These are phyloP conservation scores for Trichopoda pennipes DNA, from an alignment of 2,888 invertebrate genomes.

Conservation along the genomic window DNA sequence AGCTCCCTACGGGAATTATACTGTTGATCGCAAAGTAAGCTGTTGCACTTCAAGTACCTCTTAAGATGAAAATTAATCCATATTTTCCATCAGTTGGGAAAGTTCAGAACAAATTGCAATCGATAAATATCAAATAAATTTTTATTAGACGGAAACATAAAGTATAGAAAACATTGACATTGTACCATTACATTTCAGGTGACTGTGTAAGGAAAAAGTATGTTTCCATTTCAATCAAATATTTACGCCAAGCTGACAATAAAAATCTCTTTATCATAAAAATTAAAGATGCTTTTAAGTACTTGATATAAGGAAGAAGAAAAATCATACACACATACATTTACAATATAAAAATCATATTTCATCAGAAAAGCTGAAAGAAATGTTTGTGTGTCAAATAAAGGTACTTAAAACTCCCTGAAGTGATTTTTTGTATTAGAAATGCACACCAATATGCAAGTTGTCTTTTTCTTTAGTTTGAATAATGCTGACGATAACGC, in stretches of 20 bases:
- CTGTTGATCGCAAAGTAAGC: too few species aligned
- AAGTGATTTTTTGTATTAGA: background rate
- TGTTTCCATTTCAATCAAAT: background rate
- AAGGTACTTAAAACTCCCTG: slow-evolving; percentile 12
- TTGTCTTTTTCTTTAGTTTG: background rate
- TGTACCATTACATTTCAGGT: slow-evolving; percentile 6
- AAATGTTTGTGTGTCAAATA: slow-evolving; percentile 29
- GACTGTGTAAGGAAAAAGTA: background rate
- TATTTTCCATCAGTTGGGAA: too few species aligned
- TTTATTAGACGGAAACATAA: too few species aligned
- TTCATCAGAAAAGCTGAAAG: background rate
- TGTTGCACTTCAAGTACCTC: too few species aligned
- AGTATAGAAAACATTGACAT: too few species aligned
- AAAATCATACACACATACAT: background rate
- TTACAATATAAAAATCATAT: too few species aligned
- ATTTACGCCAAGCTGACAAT: slow-evolving; percentile 11
- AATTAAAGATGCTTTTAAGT: background rate
- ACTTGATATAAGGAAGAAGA: background rate
- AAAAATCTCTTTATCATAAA: too few species aligned
- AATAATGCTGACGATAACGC: background rate
- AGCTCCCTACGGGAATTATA: too few species aligned
- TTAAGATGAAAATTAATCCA: too few species aligned
- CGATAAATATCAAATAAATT: too few species aligned
- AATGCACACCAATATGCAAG: background rate
- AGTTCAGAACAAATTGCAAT: too few species aligned